Evolutionary conservation across 2,797 vertebrate species (phyloP).

Genomic region (Peromyscus nudipes): DNA sequence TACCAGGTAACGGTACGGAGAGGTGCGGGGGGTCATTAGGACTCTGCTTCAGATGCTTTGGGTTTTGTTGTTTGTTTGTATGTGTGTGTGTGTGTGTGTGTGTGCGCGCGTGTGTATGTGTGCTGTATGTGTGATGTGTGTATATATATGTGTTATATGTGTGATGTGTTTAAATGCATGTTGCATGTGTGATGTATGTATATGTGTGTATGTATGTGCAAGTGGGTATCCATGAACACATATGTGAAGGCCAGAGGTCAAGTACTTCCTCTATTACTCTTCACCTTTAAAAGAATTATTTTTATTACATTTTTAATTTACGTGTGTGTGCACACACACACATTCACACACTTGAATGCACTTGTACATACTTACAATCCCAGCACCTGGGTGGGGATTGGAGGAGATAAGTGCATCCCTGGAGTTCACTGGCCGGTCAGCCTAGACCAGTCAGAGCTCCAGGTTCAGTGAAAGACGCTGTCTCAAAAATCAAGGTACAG

Average conservation of each 20-base stretch:
- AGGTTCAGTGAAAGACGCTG: not conserved
- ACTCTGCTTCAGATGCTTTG: not conserved
- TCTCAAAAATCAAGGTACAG: not conserved
- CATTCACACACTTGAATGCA: not conserved
- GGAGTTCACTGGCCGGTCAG: not conserved
- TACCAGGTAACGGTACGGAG: not conserved
- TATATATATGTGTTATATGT: not conserved
- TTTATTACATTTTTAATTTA: not conserved
- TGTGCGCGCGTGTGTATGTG: not conserved
- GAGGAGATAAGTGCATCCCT: not conserved
- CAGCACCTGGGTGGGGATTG: not conserved
- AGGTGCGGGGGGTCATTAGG: not conserved
- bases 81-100: not conserved
- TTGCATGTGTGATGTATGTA: not conserved
- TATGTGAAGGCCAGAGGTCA: not conserved
- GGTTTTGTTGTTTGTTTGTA: not conserved
- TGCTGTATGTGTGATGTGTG: too few relatives aligned
- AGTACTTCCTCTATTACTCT: not conserved
- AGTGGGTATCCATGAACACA: not conserved
- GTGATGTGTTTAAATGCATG: not conserved
- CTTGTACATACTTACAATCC: too few relatives aligned
- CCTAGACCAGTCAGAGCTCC: not conserved
- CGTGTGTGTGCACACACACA: rapidly evolving
- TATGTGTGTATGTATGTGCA: not conserved
- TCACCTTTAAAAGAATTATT: not conserved